A percentile compares a stretch with the other conserved stretches of the same genome.
Conservation (phyloP, 2,797 vertebrate genomes). For the Coreius guichenoti region DNA sequence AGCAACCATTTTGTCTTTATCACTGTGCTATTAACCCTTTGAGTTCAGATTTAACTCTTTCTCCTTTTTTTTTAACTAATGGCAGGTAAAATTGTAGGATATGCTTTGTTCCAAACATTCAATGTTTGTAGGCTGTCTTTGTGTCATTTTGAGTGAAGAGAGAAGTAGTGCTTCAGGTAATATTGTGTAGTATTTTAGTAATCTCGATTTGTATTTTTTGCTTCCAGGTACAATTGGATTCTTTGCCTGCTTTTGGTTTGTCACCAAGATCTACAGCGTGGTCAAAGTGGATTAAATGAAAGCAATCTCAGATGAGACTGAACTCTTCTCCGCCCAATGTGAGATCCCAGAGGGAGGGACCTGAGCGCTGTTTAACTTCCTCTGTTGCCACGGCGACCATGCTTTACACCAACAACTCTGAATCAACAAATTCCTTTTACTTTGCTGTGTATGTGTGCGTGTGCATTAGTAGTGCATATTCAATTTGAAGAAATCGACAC, state of each 20-base stretch:
- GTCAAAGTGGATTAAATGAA: slow-evolving; percentile 90
- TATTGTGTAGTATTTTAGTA: neutral
- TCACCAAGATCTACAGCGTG: slow-evolving; percentile 97
- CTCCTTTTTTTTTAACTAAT: neutral
- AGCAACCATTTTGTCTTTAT: neutral
- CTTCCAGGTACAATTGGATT: slow-evolving; percentile 91
- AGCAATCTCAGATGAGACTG: slow-evolving; percentile 31
- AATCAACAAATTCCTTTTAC: slow-evolving; percentile 53
- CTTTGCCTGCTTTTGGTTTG: slow-evolving; percentile 97
- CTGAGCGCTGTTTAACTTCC: slow-evolving; percentile 35
- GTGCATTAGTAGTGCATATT: slow-evolving; percentile 40
- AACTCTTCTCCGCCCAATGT: slow-evolving; percentile 23
- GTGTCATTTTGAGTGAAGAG: neutral
- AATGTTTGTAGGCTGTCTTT: neutral
- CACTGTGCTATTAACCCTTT: neutral
- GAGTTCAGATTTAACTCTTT: neutral
- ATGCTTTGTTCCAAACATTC: neutral
- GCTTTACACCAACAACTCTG: slow-evolving; percentile 43
- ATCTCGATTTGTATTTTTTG: neutral
- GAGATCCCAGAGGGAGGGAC: slow-evolving; percentile 35
- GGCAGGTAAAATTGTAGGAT: neutral
- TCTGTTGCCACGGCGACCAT: slow-evolving; percentile 13
- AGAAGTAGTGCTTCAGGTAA: neutral
- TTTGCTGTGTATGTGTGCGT: slow-evolving; percentile 31
- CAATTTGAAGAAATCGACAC: slow-evolving; percentile 16